Evolutionary conservation across 2,888 invertebrate species (phyloP).

Genomic region (Theretra japonica): DNA sequence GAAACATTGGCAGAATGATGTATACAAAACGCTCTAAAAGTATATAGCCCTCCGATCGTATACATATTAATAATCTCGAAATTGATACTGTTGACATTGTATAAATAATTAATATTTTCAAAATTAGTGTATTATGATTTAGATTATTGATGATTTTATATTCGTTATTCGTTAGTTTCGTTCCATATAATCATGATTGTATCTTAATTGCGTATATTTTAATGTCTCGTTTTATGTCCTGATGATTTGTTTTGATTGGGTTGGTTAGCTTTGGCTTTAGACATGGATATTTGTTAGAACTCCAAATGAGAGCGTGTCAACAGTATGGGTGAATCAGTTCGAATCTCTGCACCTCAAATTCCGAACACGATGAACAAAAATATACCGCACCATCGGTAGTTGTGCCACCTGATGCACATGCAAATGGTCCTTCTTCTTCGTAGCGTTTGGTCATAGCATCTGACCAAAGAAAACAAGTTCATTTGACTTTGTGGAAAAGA

Average conservation of each 20-base stretch:
- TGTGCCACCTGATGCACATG: not conserved
- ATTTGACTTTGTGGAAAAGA: not conserved
- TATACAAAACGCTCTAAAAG: not conserved
- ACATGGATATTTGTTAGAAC: not conserved
- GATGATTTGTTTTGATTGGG: not conserved
- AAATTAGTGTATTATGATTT: constrained; percentile 11
- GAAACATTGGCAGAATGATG: constrained; percentile 19
- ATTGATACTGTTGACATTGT: constrained; percentile 19
- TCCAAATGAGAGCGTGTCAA: not conserved
- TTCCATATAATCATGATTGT: not conserved
- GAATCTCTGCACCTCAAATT: not conserved
- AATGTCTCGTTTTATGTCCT: not conserved
- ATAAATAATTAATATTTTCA: constrained; percentile 17
- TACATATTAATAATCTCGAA: constrained; percentile 1
- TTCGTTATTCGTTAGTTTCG: constrained; percentile 4
- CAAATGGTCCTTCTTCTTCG: not conserved
- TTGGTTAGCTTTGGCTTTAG: not conserved
- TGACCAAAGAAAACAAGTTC: not conserved
- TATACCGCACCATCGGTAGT: not conserved
- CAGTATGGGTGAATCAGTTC: constrained; percentile 20
- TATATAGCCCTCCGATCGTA: constrained; percentile 21
- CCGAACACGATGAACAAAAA: not conserved
- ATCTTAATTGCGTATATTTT: not conserved
- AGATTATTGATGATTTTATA: constrained; percentile 1
- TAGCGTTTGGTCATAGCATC: not conserved